Percentiles rank a stretch among this genome's conserved stretches.
Evolutionary conservation across 2,113 vertebrate genomes (phyloP).

Genomic region (Murina feae): DNA sequence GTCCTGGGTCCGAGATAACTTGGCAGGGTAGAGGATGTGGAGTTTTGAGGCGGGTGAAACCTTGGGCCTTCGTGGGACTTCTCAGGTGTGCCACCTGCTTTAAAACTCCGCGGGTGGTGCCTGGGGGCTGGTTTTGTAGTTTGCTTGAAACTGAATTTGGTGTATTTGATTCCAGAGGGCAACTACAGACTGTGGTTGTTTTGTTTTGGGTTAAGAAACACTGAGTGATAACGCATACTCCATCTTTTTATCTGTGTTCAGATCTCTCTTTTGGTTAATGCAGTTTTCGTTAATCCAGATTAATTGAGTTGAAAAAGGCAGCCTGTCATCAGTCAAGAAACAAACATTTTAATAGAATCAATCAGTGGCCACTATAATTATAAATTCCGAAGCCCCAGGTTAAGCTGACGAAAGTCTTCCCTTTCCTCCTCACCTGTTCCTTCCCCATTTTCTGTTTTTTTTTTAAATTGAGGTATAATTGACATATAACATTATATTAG

Average conservation of each 20-base stretch:
- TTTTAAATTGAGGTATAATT: background rate
- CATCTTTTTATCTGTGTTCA: background rate
- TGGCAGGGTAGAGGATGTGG: rapidly evolving
- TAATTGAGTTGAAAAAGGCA: slow-evolving; percentile 5
- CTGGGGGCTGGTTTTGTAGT: background rate
- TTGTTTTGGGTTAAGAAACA: background rate
- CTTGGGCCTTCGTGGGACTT: background rate
- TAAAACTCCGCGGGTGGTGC: background rate
- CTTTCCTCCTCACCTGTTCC: slow-evolving; percentile 31
- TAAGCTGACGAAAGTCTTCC: background rate
- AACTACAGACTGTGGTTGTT: background rate
- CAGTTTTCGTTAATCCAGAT: background rate
- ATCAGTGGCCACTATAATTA: background rate
- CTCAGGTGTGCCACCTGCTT: background rate
- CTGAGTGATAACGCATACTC: background rate
- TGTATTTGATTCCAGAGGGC: background rate
- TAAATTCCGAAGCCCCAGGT: background rate
- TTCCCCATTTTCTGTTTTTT: background rate
- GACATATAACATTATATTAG: background rate
- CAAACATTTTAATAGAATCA: slow-evolving; percentile 19
- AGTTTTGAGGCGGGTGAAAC: background rate
- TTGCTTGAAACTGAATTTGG: background rate
- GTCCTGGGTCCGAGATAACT: background rate
- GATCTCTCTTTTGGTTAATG: background rate
- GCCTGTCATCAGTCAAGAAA: background rate